Base-by-base conservation (phyloP, 2,797 vertebrate species). In the Malurus splendens region DNA sequence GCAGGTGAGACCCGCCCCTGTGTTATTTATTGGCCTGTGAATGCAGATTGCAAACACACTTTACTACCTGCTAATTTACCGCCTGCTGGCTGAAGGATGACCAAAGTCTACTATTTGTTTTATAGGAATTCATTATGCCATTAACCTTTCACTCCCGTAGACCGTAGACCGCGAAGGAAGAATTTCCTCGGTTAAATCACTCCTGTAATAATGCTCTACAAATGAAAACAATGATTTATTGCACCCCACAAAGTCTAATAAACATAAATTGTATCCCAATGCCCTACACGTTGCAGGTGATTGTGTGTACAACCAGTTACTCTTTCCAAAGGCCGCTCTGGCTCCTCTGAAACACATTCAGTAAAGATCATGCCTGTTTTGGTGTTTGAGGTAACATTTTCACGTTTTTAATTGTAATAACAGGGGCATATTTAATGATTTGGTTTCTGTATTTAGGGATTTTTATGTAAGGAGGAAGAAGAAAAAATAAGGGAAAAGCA, bases 61-160 rank as follows among this genome's bases (percentile, higher is more conserved):
- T 96, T 96, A 95, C 95, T 95, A 95, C 92, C 89, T 96, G 73
- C 82, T 96, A 96, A 97, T 97, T 96, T 96, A 94, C 95, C 93
- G 94, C 94, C 94, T 25, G 60, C 87, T 94, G 93, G 48, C 84
- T 94, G 93, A 96, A 94, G 95, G 82, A 94, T 93, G 71, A 77
- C 28, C 41, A 84, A 94, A 94, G 54, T 87, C 86, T 93, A 88
- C 80, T 95, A 62, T 95, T 96, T 96, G 91, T 95, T 97, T 96
- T 95, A 88, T 85, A 93, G 90, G 89, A 96, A 94, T 94, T 96
- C 83, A 95, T 96, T 95, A 94, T 83, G 52, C 79, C 80, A 94
- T 96, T 97, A 96, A 95, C 94, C 86, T 97, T 96, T 96, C 77
- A 65, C 76, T 95, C 78, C 64, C 89, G 68, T 65, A 66, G 91